Evolutionary conservation across 2,888 invertebrate genomes (phyloP).

Genomic region (Sympetrum striolatum): DNA sequence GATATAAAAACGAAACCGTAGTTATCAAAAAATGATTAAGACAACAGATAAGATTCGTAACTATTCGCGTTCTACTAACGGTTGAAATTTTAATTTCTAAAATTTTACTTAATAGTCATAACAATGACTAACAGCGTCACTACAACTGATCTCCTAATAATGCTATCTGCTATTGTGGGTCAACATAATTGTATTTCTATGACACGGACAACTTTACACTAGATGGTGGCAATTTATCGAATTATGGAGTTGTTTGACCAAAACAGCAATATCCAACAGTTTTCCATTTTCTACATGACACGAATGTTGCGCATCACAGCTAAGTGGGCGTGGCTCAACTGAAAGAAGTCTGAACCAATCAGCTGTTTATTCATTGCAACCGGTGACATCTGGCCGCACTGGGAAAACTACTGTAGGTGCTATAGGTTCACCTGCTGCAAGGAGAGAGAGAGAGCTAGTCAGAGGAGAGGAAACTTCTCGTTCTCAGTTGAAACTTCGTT

Average conservation of each 20-base stretch:
- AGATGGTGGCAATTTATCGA: neutral
- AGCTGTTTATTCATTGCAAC: constrained; percentile 38
- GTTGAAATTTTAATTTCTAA: neutral
- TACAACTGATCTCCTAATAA: neutral
- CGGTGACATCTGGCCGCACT: constrained; percentile 7
- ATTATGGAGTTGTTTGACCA: neutral
- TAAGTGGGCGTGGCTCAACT: constrained; percentile 44
- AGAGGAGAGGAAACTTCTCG: no score
- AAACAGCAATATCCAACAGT: neutral
- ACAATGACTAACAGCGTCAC: constrained; percentile 11
- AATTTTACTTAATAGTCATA: neutral
- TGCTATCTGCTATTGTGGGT: neutral
- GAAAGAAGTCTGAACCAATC: constrained; percentile 26
- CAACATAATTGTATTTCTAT: no score
- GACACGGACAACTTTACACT: neutral
- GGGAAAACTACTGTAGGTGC: neutral
- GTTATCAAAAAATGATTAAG: neutral
- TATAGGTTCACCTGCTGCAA: constrained; percentile 14
- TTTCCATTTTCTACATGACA: constrained; percentile 35
- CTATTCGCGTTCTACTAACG: neutral
- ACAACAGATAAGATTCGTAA: neutral
- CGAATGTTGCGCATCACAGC: constrained; percentile 42
- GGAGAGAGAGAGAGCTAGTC: neutral
- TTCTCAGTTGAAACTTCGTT: neutral
- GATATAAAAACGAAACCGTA: neutral